These are phyloP conservation scores for Arothron firmamentum DNA, from an alignment of 2,113 vertebrate genomes.

Conservation along the genomic window DNA sequence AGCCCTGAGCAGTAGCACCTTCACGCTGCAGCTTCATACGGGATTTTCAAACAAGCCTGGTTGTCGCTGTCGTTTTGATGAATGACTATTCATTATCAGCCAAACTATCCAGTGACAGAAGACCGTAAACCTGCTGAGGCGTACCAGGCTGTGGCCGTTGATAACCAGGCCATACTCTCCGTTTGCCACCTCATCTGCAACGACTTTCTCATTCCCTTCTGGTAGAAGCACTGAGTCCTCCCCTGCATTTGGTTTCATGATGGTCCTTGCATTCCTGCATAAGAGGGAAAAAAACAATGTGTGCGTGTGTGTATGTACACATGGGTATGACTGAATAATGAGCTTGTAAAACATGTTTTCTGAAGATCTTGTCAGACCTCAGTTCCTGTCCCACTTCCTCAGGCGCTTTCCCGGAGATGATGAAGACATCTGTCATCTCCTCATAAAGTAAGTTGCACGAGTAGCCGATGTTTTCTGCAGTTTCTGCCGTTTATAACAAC, in stretches of 20 bases:
- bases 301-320: not conserved
- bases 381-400: slow-evolving; percentile 81
- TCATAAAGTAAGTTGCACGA: slow-evolving; percentile 88
- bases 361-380: slow-evolving; percentile 72
- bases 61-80: too few species aligned
- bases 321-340: not conserved
- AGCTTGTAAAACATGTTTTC: not conserved
- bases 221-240: slow-evolving; percentile 59
- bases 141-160: slow-evolving; percentile 91
- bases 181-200: slow-evolving; percentile 78
- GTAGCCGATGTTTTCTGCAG: slow-evolving; percentile 92
- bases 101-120: too few species aligned
- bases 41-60: not conserved
- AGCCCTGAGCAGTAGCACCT: not conserved
- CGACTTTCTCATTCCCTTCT: slow-evolving; percentile 34
- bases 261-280: slow-evolving; percentile 76
- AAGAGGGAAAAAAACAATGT: not conserved
- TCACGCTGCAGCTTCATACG: not conserved
- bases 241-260: slow-evolving; percentile 78
- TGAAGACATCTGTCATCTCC: slow-evolving; percentile 86
- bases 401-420: slow-evolving; percentile 74
- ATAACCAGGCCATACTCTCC: slow-evolving; percentile 89
- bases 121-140: not conserved
- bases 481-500: slow-evolving; percentile 75
- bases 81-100: too few species aligned